These are phyloP conservation scores for Euglossa dilemma DNA, from an alignment of 1,140 invertebrate genomes.

Conservation along the genomic window DNA sequence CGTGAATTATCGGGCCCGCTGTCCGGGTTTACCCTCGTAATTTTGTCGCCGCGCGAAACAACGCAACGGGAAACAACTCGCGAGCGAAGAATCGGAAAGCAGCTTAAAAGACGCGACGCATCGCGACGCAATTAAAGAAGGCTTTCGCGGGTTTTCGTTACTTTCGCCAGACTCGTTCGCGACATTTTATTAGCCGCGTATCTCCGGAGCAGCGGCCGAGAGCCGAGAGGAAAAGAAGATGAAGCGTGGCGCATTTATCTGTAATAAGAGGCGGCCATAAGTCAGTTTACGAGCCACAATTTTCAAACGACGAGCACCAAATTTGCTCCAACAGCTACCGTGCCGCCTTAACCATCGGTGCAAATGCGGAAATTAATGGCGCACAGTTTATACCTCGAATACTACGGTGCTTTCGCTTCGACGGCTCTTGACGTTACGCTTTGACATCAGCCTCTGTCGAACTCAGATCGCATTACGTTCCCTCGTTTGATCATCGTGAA, in stretches of 20 bases:
- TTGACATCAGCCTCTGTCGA: too few relatives aligned
- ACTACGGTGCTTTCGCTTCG: neutral
- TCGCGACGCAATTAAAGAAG: neutral
- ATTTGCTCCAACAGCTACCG: neutral
- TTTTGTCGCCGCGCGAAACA: neutral
- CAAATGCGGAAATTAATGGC: neutral
- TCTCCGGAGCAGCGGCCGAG: neutral
- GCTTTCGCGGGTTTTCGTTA: neutral
- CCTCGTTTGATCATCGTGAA: too few relatives aligned
- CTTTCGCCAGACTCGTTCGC: neutral
- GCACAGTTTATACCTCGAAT: neutral
- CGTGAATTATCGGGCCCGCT: constrained; percentile 28
- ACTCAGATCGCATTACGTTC: too few relatives aligned
- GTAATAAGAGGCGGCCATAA: constrained; percentile 2
- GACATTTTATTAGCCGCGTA: neutral
- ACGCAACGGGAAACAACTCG: too few relatives aligned
- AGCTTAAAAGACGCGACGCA: neutral
- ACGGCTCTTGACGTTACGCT: too few relatives aligned
- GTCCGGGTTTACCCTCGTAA: neutral
- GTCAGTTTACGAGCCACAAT: constrained; percentile 20
- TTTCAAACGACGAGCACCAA: neutral
- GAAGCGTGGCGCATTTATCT: constrained; percentile 22
- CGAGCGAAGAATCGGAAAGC: too few relatives aligned
- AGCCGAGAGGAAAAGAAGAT: neutral
- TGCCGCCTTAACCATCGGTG: neutral